Base-by-base conservation (phyloP, 1,140 invertebrate genomes). In the Amphibalanus amphitrite region DNA sequence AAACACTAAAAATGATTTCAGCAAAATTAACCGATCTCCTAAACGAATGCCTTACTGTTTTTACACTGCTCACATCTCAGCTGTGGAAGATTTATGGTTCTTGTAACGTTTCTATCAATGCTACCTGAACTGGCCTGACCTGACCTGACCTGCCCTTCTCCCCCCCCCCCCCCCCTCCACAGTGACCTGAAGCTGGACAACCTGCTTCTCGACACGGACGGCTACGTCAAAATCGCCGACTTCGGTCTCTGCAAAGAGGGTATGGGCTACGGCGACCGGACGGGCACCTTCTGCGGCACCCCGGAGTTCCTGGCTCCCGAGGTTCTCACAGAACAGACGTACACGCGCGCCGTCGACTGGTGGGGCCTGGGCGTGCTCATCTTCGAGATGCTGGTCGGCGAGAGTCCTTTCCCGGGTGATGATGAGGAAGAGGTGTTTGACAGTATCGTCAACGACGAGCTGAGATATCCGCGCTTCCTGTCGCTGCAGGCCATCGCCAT, bases 341-440 rank as follows among this genome's bases (percentile, higher is more conserved):
- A 99, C 78, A 99, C 97, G 0, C 84, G 97, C 76, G 93, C 96
- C 69, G 97, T 99, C 4, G 97, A 99, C 81, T 99, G 97, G 97
- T 99, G 97, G 97, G 97, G 97, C 28, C 85, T 99, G 29, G 97
- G 97, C 71, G 97, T 99, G 33, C 84, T 99, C 33, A 98, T 99
- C 78, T 99, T 98, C 83, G 97, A 99, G 84, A 99, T 99, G 97
- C 84, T 99, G 71, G 96, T 98, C 72, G 96, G 96, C 74, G 96
- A 99, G 88, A 97, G 95, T 69, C 97, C 97, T 69, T 99, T 99
- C 84, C 96, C 96, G 69, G 97, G 97, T 69, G 97, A 99, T 81
- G 96, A 99, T 80, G 97, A 99, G 81, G 97, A 99, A 79, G 97
- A 99, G 86, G 97, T 99, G 28, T 99, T 99, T 83, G 97, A 99